A percentile compares a stretch with the other conserved stretches of the same genome.
Conservation (phyloP, 92 coral and sea anemone genomes). For the Virgularia gustaviana region DNA sequence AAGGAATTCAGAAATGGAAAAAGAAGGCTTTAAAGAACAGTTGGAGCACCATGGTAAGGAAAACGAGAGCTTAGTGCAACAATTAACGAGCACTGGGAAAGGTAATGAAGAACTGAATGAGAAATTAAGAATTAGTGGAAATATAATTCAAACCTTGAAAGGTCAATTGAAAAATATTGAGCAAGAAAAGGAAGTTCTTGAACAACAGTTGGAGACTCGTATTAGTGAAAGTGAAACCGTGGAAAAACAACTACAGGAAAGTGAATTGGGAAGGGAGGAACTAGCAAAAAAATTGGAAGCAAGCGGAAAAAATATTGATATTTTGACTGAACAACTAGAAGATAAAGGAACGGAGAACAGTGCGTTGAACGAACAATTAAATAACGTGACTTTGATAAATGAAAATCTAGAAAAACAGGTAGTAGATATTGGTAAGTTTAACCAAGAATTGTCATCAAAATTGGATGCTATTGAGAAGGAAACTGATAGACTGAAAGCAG, state of each 20-base stretch:
- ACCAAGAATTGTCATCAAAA: slow-evolving; percentile 41
- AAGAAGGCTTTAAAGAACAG: not conserved
- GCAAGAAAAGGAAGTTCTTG: slow-evolving; percentile 36
- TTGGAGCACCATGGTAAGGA: not conserved
- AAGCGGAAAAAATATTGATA: not conserved
- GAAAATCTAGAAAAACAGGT: too few species aligned
- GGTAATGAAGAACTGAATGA: not conserved
- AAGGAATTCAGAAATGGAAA: not conserved
- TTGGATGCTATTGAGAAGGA: slow-evolving; percentile 58
- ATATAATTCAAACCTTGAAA: slow-evolving; percentile 58
- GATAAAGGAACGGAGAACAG: not conserved
- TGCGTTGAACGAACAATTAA: too few species aligned
- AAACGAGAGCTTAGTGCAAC: not conserved
- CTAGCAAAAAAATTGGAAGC: not conserved
- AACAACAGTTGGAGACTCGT: slow-evolving; percentile 36
- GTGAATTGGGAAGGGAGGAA: not conserved
- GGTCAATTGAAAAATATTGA: slow-evolving; percentile 23
- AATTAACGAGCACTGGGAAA: not conserved
- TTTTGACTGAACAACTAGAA: not conserved
- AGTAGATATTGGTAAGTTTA: too few species aligned
- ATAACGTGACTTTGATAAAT: too few species aligned
- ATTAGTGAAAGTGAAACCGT: slow-evolving; percentile 36
- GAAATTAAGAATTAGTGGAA: slow-evolving; percentile 55
- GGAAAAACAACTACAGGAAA: slow-evolving; percentile 43
- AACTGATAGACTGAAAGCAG: slow-evolving; percentile 55